These are phyloP conservation scores for Philaethria dido DNA, from an alignment of 2,888 invertebrate genomes.

Conservation along the genomic window DNA sequence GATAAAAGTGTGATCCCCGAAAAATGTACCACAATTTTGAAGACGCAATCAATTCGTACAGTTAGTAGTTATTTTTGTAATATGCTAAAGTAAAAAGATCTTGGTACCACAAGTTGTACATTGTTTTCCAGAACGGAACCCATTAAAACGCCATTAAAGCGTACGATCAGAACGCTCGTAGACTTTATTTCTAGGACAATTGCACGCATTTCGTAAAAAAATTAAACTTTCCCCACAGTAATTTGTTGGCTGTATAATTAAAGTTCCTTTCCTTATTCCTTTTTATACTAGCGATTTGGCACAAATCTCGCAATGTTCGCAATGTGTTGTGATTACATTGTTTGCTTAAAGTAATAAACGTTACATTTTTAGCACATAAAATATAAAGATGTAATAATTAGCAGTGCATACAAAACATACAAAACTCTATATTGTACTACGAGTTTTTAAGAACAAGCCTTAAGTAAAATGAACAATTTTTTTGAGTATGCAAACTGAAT, in stretches of 20 bases:
- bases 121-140: constrained; percentile 23
- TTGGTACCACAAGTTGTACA: constrained; percentile 16
- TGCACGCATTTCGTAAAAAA: constrained; percentile 24
- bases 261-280: constrained; percentile 1
- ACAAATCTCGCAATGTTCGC: not conserved
- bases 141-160: constrained; percentile 25
- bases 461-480: too few species aligned
- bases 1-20: not conserved
- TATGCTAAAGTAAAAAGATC: constrained; percentile 5
- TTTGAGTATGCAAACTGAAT: too few species aligned
- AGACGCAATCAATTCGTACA: not conserved
- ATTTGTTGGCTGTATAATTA: constrained; percentile 15
- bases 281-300: not conserved
- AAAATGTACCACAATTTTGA: not conserved
- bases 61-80: not conserved
- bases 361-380: too few species aligned
- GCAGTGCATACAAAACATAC: too few species aligned
- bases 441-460: too few species aligned
- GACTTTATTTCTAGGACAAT: constrained; percentile 25
- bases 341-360: too few species aligned
- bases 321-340: too few species aligned
- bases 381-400: too few species aligned
- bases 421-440: too few species aligned
- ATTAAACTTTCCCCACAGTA: constrained; percentile 13
- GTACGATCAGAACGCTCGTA: constrained; percentile 18